phyloP scores from a whole-genome alignment of 64 coral and sea anemone genomes.

The Acropora tenuis region DNA sequence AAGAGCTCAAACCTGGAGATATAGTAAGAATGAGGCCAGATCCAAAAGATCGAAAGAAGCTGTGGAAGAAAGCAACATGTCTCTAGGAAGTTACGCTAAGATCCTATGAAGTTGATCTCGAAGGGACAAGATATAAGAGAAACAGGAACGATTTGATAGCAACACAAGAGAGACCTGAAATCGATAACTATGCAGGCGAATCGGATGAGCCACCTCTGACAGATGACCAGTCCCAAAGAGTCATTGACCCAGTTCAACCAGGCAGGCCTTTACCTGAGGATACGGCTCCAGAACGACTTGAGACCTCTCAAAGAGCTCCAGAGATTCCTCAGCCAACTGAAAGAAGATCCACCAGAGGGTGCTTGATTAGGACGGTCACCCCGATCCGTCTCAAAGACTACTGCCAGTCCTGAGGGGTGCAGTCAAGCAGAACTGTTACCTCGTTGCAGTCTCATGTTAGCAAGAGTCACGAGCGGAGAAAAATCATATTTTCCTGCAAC shows the following conservation, averaged over 20 bases:
- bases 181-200: conserved; percentile 43
- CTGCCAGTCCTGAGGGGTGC: conserved; percentile 65
- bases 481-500: no score
- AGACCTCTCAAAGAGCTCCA: conserved; percentile 55
- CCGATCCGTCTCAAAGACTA: conserved; percentile 56
- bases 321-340: conserved; percentile 56
- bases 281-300: conserved; percentile 56
- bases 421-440: conserved; percentile 68
- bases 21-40: conserved; percentile 65
- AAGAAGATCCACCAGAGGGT: conserved; percentile 61
- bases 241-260: conserved; percentile 41
- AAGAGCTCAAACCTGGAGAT: conserved; percentile 67
- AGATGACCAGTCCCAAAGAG: conserved; percentile 46
- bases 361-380: conserved; percentile 47
- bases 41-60: conserved; percentile 63
- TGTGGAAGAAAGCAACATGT: conserved; percentile 70
- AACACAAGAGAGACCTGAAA: conserved; percentile 57
- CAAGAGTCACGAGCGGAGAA: no score
- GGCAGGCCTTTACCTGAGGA: conserved; percentile 40
- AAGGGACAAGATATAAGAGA: conserved; percentile 59
- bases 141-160: conserved; percentile 65
- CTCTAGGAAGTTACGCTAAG: conserved; percentile 49
- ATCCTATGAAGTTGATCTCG: conserved; percentile 52
- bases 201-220: conserved; percentile 51
- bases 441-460: conserved; percentile 56